These are phyloP conservation scores for Corythornis vintsioides DNA, from an alignment of 2,113 vertebrate genomes.

Conservation along the genomic window DNA sequence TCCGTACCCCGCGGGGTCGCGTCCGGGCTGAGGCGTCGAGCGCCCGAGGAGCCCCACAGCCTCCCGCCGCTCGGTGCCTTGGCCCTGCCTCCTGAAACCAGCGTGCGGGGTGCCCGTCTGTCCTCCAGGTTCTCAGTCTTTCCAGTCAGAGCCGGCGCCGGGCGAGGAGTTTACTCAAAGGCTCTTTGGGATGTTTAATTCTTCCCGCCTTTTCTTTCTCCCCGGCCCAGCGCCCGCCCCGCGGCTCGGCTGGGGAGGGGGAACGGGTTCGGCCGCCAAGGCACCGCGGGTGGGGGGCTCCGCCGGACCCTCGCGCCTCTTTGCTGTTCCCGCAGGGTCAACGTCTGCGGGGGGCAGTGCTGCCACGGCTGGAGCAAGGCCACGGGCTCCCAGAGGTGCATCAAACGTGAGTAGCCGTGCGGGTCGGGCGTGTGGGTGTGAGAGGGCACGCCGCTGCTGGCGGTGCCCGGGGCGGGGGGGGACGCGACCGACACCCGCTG, in stretches of 20 bases:
- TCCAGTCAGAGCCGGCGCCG: background rate
- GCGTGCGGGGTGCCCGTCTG: background rate
- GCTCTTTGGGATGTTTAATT: background rate
- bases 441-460: no score
- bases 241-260: background rate
- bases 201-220: background rate
- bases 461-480: no score
- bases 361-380: conserved; percentile 94
- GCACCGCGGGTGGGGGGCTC: background rate
- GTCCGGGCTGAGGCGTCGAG: background rate
- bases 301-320: conserved; percentile 6
- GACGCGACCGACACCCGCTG: no score
- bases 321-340: conserved; percentile 85
- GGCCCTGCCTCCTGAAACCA: background rate
- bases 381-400: conserved; percentile 92
- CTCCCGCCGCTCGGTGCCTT: no score
- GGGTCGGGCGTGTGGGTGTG: no score
- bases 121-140: background rate
- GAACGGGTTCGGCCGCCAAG: background rate
- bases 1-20: background rate
- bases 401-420: conserved; percentile 86
- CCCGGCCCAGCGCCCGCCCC: background rate
- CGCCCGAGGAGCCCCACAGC: background rate
- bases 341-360: conserved; percentile 94
- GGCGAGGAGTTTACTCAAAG: background rate